Percentiles rank a stretch among this genome's conserved stretches.
These are phyloP conservation scores for Scaptomyza flava DNA, from an alignment of 2,888 invertebrate genomes.

Conservation along the genomic window DNA sequence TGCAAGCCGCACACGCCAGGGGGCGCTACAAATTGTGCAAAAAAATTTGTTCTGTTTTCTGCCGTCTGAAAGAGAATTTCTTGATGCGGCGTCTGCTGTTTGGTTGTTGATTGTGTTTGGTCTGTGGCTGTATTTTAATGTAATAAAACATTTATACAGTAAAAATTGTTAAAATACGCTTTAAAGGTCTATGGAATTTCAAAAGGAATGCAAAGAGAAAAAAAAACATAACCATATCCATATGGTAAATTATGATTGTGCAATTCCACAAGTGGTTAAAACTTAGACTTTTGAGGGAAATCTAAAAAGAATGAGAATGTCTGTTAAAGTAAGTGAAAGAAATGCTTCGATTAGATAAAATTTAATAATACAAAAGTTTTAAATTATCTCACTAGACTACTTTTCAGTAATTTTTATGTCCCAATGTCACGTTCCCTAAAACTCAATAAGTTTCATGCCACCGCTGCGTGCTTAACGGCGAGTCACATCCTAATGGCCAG, in stretches of 20 bases:
- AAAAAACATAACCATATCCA: too few relatives aligned
- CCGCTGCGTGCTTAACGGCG: conserved; percentile 12
- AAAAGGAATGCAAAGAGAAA: too few relatives aligned
- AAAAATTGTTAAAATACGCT: conserved; percentile 23
- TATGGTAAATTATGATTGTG: too few relatives aligned
- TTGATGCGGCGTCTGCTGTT: conserved; percentile 8
- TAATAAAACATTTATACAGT: conserved; percentile 2
- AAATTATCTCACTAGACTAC: too few relatives aligned
- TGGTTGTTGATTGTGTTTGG: background rate
- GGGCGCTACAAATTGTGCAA: conserved; percentile 48
- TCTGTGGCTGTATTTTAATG: conserved; percentile 4
- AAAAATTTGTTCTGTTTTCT: conserved; percentile 16
- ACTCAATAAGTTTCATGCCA: conserved; percentile 4
- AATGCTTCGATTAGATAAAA: too few relatives aligned
- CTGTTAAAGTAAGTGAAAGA: too few relatives aligned
- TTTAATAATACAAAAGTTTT: too few relatives aligned
- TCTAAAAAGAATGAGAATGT: too few relatives aligned
- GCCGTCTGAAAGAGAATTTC: conserved; percentile 11
- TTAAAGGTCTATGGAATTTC: background rate
- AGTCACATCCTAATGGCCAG: conserved; percentile 18
- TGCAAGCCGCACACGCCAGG: conserved; percentile 16
- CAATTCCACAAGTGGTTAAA: too few relatives aligned
- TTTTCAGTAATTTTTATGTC: background rate
- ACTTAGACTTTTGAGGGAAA: too few relatives aligned
- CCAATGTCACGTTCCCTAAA: background rate